Base-by-base conservation (phyloP, 2,797 vertebrate genomes). In the Todus mexicanus region DNA sequence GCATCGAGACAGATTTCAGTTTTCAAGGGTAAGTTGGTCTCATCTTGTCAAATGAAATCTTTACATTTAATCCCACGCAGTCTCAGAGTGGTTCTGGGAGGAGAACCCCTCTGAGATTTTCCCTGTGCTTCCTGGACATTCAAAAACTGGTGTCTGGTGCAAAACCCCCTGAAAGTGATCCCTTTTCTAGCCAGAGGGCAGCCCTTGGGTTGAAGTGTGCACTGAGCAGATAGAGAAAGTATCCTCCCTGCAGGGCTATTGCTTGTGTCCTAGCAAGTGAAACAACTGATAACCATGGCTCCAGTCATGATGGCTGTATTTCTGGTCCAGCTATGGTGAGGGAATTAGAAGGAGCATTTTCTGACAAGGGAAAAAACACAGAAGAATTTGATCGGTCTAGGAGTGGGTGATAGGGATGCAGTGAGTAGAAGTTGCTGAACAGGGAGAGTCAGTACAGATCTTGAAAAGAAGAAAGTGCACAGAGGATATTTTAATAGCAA, bases 291-390 rank as follows among this genome's bases (percentile, higher is more conserved):
- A 63, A 63, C 10, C 43, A 22, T 33, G 27, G 29, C 40, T 70
- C 50, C 26, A 26, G 2, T 66, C 3, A 2, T 20, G n/a, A 56
- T 5, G 11, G 14, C 53, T 57, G 5, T 0, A 0, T 47, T 43
- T 64, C 54, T 73, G 40, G 6, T 78, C 48, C 48, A 22, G 43
- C 48, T 69, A 15, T 15, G 9, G 6, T 40, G 29, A 83, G 26
- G 40, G 20, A 61, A 27, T n/a, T 57, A 43, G 69, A 65, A 77
- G 38, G 33, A 76, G 2, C 3, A 1, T 65, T 64, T 87, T 90
- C 29, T 76, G 23, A 57, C 48, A 93, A 50, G 21, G 12, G 17
- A 79, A 64, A 71, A 72, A 90, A 47, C 15, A n/a, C 22, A 37
- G 51, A 89, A 70, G 4, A 82, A 57, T 47, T 13, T 33, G 5